Conservation (phyloP, 2,888 invertebrate species). For the Lithophane socia region DNA sequence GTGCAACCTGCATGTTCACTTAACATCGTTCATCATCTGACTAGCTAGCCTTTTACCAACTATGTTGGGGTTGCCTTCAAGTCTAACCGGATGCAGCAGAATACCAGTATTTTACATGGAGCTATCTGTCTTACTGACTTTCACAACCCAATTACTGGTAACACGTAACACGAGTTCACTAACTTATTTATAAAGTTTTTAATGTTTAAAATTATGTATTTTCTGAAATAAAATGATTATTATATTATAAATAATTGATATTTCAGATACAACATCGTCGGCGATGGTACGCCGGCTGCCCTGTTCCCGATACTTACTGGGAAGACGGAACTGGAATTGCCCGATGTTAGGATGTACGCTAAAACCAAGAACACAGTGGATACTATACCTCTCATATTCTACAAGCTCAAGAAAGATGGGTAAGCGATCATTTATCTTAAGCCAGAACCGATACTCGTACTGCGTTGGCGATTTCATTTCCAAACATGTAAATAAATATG, state of each 20-base stretch:
- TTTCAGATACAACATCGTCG: slow-evolving; percentile 93
- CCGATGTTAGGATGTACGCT: slow-evolving; percentile 94
- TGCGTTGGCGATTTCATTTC: not conserved
- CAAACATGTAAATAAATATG: not conserved
- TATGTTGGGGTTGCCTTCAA: no score
- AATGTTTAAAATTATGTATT: no score
- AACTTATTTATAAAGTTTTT: no score
- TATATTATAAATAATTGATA: not conserved
- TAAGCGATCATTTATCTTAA: not conserved
- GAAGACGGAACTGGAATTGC: slow-evolving; percentile 95
- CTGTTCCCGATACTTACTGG: slow-evolving; percentile 97
- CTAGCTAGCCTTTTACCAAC: no score
- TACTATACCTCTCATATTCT: slow-evolving; percentile 96
- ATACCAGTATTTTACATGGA: no score
- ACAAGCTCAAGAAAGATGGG: slow-evolving; percentile 93
- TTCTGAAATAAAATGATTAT: no score
- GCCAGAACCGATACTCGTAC: not conserved
- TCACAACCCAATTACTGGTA: no score
- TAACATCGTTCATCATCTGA: no score
- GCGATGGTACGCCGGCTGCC: slow-evolving; percentile 96
- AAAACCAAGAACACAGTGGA: slow-evolving; percentile 92
- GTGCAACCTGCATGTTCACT: no score
- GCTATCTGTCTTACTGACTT: no score
- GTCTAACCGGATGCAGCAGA: no score
- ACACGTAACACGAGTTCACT: no score